Conservation (phyloP, 2,113 vertebrate genomes). For the Pantherophis guttatus region DNA sequence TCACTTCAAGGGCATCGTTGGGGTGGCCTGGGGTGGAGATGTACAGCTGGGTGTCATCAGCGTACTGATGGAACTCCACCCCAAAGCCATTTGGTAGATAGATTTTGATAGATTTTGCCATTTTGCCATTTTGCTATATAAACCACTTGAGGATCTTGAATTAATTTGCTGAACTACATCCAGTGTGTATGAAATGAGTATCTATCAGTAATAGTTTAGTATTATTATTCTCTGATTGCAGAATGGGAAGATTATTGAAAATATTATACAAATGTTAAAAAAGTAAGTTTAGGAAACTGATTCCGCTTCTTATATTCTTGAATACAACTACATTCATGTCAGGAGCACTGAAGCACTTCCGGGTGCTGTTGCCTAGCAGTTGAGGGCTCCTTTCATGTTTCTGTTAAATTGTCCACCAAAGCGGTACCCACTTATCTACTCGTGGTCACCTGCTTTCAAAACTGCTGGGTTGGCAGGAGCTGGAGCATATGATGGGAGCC, state of each 20-base stretch:
- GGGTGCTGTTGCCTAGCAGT: neutral
- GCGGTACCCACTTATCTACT: neutral
- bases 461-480: neutral
- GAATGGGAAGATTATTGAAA: neutral
- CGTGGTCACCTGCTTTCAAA: neutral
- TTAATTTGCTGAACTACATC: neutral
- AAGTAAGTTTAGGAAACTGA: neutral
- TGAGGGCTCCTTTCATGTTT: neutral
- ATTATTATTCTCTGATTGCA: neutral
- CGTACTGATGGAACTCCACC: too few species aligned
- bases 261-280: neutral
- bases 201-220: neutral
- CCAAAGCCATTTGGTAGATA: too few species aligned
- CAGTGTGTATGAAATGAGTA: too few species aligned
- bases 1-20: too few species aligned
- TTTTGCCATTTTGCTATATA: neutral
- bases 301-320: neutral
- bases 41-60: too few species aligned
- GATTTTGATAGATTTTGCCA: too few species aligned
- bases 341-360: too few species aligned
- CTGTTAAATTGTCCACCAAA: neutral
- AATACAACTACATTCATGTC: neutral
- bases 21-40: too few species aligned
- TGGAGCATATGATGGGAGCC: neutral
- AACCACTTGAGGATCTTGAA: neutral